These are phyloP conservation scores for Gambusia yucatana DNA, from an alignment of 2,797 vertebrate species.

Conservation along the genomic window DNA sequence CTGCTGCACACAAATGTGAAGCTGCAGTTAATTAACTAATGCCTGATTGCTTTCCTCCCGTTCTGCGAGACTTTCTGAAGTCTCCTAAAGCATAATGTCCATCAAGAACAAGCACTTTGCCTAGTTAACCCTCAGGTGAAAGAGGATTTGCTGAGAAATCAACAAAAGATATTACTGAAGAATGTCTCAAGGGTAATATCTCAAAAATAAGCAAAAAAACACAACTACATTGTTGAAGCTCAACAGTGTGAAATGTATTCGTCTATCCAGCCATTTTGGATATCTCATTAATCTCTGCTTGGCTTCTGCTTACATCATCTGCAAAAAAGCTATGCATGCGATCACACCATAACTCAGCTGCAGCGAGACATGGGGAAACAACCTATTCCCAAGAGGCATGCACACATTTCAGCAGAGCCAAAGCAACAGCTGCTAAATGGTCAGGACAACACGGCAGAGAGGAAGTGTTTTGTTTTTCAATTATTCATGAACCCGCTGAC, in stretches of 20 bases:
- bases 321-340: neutral
- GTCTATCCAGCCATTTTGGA: neutral
- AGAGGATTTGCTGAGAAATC: constrained; percentile 15
- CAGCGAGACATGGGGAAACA: neutral
- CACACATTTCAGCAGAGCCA: neutral
- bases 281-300: neutral
- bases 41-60: constrained; percentile 8
- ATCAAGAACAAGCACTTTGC: constrained; percentile 35
- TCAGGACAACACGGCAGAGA: neutral
- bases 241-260: neutral
- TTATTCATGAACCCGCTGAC: neutral
- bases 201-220: neutral
- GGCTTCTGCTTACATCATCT: constrained; percentile 2
- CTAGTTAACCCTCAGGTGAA: constrained; percentile 37
- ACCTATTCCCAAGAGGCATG: constrained; percentile 3
- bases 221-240: neutral
- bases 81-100: constrained; percentile 27
- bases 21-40: constrained; percentile 64
- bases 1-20: constrained; percentile 15
- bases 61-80: neutral
- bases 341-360: neutral
- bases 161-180: neutral
- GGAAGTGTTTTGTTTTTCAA: neutral
- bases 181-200: neutral
- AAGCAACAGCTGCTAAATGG: constrained; percentile 3